Percentiles rank a stretch among this genome's conserved stretches.
phyloP scores from a whole-genome alignment of 2,113 vertebrate genomes.

The Puffinus mauretanicus region DNA sequence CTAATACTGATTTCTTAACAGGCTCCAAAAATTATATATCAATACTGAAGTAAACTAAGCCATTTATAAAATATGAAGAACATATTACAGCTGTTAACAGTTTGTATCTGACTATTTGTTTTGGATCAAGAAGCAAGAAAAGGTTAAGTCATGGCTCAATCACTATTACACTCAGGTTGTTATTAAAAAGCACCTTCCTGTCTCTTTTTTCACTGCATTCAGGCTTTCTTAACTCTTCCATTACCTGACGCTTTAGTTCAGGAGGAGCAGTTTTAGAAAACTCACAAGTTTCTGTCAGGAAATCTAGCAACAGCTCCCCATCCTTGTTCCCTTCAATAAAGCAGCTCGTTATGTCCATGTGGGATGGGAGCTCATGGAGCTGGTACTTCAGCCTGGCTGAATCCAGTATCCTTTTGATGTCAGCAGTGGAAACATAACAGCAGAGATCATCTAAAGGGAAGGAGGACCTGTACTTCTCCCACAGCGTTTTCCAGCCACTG shows the following conservation, averaged over 20 bases:
- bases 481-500: constrained; percentile 83
- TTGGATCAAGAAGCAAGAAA: neutral
- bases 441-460: constrained; percentile 75
- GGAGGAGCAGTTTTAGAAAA: constrained; percentile 82
- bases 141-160: constrained; percentile 65
- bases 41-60: neutral
- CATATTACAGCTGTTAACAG: neutral
- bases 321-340: constrained; percentile 82
- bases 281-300: constrained; percentile 84
- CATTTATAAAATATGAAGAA: neutral
- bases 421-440: constrained; percentile 74
- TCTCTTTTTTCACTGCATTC: constrained; percentile 79
- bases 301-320: constrained; percentile 89
- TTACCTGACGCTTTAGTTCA: constrained; percentile 78
- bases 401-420: constrained; percentile 79
- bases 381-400: constrained; percentile 75
- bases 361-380: constrained; percentile 76
- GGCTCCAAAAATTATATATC: neutral
- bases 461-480: constrained; percentile 70
- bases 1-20: neutral
- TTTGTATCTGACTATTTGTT: neutral
- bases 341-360: constrained; percentile 89
- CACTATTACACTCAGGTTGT: constrained; percentile 79
- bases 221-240: constrained; percentile 79
- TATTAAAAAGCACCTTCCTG: constrained; percentile 86